Percentiles rank a stretch among this genome's conserved stretches.
These are phyloP conservation scores for Octomys mimax DNA, from an alignment of 2,797 vertebrate species.

Conservation along the genomic window DNA sequence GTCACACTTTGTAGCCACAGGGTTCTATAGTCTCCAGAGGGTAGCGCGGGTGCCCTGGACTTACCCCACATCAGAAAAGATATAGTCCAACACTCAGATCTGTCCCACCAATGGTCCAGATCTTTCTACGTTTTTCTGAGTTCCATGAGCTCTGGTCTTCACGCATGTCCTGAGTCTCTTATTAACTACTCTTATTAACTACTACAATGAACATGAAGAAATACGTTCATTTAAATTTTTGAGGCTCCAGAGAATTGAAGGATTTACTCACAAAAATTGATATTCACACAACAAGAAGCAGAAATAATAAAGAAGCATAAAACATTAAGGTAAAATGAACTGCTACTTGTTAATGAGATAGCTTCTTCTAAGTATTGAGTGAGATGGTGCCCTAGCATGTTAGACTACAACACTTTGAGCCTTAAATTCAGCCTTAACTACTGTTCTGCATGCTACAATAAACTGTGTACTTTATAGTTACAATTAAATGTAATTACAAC, in stretches of 20 bases:
- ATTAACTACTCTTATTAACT: neutral
- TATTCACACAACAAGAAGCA: neutral
- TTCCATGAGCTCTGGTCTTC: too few species aligned
- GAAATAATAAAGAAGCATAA: neutral
- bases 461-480: neutral
- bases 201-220: neutral
- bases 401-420: neutral
- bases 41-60: too few species aligned
- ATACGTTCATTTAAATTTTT: neutral
- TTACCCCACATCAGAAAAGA: neutral
- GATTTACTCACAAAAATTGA: neutral
- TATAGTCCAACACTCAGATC: neutral
- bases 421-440: neutral
- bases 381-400: neutral
- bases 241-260: neutral
- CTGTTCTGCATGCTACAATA: neutral
- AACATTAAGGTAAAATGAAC: neutral
- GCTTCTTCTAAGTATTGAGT: neutral
- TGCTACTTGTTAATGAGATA: neutral
- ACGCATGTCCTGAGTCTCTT: neutral
- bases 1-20: neutral
- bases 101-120: neutral
- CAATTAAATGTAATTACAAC: neutral
- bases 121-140: neutral
- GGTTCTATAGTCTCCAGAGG: neutral